Evolutionary conservation across 2,888 invertebrate genomes (phyloP).

Genomic region (Podotricha telesiphe): DNA sequence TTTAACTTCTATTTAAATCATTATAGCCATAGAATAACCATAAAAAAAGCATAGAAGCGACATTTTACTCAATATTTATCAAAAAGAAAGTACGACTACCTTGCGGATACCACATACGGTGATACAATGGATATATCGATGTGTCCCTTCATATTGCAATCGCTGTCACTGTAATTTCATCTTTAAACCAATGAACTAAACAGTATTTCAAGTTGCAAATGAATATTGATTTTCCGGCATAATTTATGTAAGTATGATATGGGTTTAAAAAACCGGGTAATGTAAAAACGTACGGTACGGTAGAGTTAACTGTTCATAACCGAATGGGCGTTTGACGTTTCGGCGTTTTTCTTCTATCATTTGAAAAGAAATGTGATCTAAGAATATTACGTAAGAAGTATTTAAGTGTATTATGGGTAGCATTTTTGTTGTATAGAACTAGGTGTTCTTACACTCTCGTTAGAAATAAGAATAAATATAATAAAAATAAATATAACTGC

Average conservation of each 20-base stretch:
- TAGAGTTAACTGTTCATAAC: slow-evolving; percentile 36
- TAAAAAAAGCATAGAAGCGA: neutral
- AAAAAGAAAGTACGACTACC: slow-evolving; percentile 49
- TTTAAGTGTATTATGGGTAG: no score
- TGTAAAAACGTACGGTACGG: neutral
- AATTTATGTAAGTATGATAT: slow-evolving; percentile 35
- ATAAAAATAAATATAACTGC: no score
- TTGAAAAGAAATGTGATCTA: neutral
- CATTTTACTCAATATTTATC: neutral
- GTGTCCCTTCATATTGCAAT: slow-evolving; percentile 56
- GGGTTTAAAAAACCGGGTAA: slow-evolving; percentile 17
- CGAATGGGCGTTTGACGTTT: slow-evolving; percentile 2
- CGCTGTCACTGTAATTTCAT: slow-evolving; percentile 56
- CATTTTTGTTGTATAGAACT: no score
- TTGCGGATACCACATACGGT: slow-evolving; percentile 61
- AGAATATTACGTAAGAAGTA: neutral
- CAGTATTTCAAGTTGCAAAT: slow-evolving; percentile 32
- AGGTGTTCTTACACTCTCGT: no score
- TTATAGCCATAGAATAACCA: no score
- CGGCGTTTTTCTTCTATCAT: neutral
- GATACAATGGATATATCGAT: slow-evolving; percentile 62
- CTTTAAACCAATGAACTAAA: slow-evolving; percentile 35
- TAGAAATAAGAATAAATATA: no score
- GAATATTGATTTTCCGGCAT: slow-evolving; percentile 33
- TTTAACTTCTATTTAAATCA: no score